These are phyloP conservation scores for Uria lomvia DNA, from an alignment of 2,113 vertebrate genomes.

Conservation along the genomic window DNA sequence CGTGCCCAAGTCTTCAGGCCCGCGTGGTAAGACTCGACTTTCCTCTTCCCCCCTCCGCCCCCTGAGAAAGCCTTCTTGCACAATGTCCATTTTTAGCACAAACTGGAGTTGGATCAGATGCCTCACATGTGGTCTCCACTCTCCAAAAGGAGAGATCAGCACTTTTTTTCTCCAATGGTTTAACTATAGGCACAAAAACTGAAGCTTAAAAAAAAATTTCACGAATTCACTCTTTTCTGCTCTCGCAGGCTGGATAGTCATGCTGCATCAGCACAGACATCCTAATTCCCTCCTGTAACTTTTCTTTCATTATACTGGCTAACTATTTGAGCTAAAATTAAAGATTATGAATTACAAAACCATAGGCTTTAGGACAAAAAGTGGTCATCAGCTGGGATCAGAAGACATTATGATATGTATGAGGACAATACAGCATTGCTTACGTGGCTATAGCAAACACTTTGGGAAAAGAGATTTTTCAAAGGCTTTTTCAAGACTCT, in stretches of 20 bases:
- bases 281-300: neutral
- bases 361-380: constrained; percentile 7
- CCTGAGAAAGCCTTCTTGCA: constrained; percentile 42
- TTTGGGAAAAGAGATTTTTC: constrained; percentile 35
- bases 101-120: constrained; percentile 53
- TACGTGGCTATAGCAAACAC: neutral
- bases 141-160: constrained; percentile 48
- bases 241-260: neutral
- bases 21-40: neutral
- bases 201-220: neutral
- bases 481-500: constrained; percentile 21
- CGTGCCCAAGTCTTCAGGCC: neutral
- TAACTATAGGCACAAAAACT: constrained; percentile 9
- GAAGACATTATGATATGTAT: neutral
- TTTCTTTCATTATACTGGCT: neutral
- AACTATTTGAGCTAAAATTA: neutral
- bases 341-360: constrained; percentile 13
- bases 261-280: neutral
- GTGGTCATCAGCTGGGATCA: neutral
- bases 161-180: constrained; percentile 22
- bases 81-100: constrained; percentile 59
- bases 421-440: neutral
- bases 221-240: neutral
- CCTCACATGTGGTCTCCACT: constrained; percentile 46
- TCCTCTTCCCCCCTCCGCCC: neutral